A percentile compares a stretch with the other conserved stretches of the same genome.
These are phyloP conservation scores for Spilosoma lubricipeda DNA, from an alignment of 2,888 invertebrate species.

Conservation along the genomic window DNA sequence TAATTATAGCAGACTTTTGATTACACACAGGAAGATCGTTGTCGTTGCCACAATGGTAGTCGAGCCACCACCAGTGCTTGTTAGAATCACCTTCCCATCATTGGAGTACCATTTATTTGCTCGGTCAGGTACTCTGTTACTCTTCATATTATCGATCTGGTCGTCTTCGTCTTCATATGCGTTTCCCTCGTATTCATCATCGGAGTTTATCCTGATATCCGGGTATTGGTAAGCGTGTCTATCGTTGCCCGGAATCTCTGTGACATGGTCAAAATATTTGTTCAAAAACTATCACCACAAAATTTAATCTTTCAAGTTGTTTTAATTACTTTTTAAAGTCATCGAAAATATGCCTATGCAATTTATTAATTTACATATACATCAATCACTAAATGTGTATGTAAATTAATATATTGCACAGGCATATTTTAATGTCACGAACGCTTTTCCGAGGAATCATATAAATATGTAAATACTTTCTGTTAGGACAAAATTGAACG, in stretches of 20 bases:
- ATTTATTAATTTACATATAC: not conserved
- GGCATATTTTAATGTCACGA: constrained; percentile 26
- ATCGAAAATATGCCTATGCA: constrained; percentile 26
- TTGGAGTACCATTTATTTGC: constrained; percentile 85
- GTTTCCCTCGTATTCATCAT: constrained; percentile 80
- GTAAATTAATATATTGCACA: constrained; percentile 43
- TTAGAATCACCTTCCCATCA: constrained; percentile 72
- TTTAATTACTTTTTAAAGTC: constrained; percentile 29
- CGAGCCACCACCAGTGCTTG: constrained; percentile 60
- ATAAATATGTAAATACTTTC: constrained; percentile 21
- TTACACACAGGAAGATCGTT: constrained; percentile 59
- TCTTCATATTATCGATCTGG: constrained; percentile 71
- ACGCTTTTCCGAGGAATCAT: constrained; percentile 19
- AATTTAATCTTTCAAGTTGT: constrained; percentile 30
- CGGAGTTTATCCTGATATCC: constrained; percentile 73
- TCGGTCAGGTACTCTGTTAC: constrained; percentile 80
- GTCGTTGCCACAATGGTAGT: constrained; percentile 50
- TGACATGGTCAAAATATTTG: constrained; percentile 34
- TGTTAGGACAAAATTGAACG: constrained; percentile 15
- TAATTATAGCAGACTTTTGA: constrained; percentile 55
- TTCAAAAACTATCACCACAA: constrained; percentile 24
- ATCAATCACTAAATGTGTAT: constrained; percentile 25
- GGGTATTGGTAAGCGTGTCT: constrained; percentile 78
- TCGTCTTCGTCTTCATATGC: constrained; percentile 74
- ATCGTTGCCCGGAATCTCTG: constrained; percentile 84